These are phyloP conservation scores for Trichonephila inaurata DNA, from an alignment of 1,140 invertebrate species.

Conservation along the genomic window DNA sequence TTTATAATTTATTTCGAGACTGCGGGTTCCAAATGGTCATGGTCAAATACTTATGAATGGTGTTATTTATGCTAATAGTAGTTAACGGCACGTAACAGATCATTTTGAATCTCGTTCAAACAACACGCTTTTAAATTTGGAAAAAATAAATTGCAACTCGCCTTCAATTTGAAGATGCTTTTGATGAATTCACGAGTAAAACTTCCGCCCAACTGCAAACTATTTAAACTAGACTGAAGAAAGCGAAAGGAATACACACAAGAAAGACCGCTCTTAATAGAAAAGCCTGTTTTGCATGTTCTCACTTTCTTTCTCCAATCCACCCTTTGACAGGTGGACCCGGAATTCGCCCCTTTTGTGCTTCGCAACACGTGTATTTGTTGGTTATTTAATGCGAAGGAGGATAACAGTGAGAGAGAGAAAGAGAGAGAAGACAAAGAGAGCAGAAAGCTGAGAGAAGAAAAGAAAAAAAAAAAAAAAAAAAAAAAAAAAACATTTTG, in stretches of 20 bases:
- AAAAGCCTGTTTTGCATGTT: conserved; percentile 25
- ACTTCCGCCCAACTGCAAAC: neutral
- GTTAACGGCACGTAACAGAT: too few relatives aligned
- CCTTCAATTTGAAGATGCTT: neutral
- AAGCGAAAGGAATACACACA: neutral
- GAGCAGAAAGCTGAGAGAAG: too few relatives aligned
- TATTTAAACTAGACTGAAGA: neutral
- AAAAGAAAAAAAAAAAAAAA: too few relatives aligned
- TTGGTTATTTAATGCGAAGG: too few relatives aligned
- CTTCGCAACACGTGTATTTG: neutral
- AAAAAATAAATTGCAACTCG: neutral
- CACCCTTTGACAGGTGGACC: neutral
- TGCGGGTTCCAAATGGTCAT: too few relatives aligned
- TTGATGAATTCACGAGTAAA: neutral
- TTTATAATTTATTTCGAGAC: too few relatives aligned
- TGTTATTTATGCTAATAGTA: too few relatives aligned
- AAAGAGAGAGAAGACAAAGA: too few relatives aligned
- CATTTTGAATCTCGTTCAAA: too few relatives aligned
- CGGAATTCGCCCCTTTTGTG: conserved; percentile 22
- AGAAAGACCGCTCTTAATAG: neutral
- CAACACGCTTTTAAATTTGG: neutral
- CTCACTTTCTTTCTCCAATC: neutral
- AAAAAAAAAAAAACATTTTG: too few relatives aligned
- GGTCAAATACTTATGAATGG: too few relatives aligned
- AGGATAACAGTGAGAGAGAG: too few relatives aligned